Evolutionary conservation across 2,888 invertebrate species (phyloP), one percentile per base, ranked within the genome.

Genomic region (Hemicrepidius hirtus): DNA sequence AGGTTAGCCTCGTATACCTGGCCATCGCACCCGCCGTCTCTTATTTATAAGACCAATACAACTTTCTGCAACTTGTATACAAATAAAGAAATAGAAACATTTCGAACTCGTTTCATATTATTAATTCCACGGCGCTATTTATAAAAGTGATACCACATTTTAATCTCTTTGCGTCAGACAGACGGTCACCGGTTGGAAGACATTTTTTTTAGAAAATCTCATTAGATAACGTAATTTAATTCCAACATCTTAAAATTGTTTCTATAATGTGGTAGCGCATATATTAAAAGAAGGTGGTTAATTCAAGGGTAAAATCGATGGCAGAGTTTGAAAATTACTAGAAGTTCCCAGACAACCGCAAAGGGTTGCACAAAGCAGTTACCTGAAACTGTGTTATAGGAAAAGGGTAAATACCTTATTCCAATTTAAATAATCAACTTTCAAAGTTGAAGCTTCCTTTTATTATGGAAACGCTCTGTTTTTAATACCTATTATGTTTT

Each of bases 1-100:
- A 84, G 84, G 84, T 84, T 84, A 82, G 79, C 79, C 80, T 79
- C 81, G 78, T 80, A 77, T 83, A 83, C 81, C 81, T 84, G 83
- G 82, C 79, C 82, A 83, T 81, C 81, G 83, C 81, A 81, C 82
- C 80, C 82, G 78, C 75, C 78, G 77, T 75, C 76, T 79, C 79
- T 82, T 81, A 80, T 80, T 80, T 80, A 81, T 78, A 81, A 80
- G 80, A 77, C 78, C 79, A 75, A 80, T 78, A 79, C 79, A 77
- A 79, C 79, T 79, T 80, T 75, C 74, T 74, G 73, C 73, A 78
- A 77, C 78, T 78, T 75, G 79, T 78, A 78, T 70, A 72, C 76
- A 76, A 75, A 76, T 73, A 77, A 77, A 76, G 70, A 77, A 78
- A 69, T 72, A 71, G 69, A 76, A 73, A 63, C 63, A 57, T 65